Evolutionary conservation across 2,797 vertebrate genomes (phyloP).

Genomic region (Bovichtus variegatus): DNA sequence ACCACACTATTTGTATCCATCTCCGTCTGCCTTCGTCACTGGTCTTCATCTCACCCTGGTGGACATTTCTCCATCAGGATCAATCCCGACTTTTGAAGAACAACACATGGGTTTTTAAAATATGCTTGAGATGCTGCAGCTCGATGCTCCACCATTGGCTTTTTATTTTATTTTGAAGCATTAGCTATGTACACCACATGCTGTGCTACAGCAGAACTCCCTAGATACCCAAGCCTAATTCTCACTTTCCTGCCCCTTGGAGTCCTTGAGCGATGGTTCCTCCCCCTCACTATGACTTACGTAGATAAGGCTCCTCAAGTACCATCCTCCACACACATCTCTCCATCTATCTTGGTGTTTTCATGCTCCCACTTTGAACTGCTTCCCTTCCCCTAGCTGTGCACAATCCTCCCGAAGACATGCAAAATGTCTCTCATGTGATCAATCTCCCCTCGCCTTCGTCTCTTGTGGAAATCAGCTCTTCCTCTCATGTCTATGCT

Average conservation of each 20-base stretch:
- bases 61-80: constrained; percentile 41
- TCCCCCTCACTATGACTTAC: constrained; percentile 45
- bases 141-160: constrained; percentile 18
- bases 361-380: constrained; percentile 51
- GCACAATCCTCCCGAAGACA: constrained; percentile 45
- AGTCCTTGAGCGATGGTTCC: constrained; percentile 48
- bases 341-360: constrained; percentile 47
- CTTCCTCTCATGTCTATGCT: constrained; percentile 58
- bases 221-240: constrained; percentile 53
- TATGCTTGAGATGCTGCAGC: constrained; percentile 5
- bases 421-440: constrained; percentile 59
- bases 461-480: constrained; percentile 47
- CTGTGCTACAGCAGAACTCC: constrained; percentile 39
- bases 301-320: constrained; percentile 58
- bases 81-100: constrained; percentile 46
- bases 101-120: constrained; percentile 50
- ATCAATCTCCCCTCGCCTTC: constrained; percentile 40
- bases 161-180: constrained; percentile 22
- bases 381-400: constrained; percentile 34
- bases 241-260: constrained; percentile 55
- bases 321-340: constrained; percentile 35
- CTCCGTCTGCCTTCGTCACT: constrained; percentile 24
- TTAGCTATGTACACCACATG: constrained; percentile 46
- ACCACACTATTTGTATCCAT: constrained; percentile 26
- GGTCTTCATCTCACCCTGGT: constrained; percentile 50